Base-by-base conservation (phyloP, 2,113 vertebrate genomes). In the Alaudala cheleensis region DNA sequence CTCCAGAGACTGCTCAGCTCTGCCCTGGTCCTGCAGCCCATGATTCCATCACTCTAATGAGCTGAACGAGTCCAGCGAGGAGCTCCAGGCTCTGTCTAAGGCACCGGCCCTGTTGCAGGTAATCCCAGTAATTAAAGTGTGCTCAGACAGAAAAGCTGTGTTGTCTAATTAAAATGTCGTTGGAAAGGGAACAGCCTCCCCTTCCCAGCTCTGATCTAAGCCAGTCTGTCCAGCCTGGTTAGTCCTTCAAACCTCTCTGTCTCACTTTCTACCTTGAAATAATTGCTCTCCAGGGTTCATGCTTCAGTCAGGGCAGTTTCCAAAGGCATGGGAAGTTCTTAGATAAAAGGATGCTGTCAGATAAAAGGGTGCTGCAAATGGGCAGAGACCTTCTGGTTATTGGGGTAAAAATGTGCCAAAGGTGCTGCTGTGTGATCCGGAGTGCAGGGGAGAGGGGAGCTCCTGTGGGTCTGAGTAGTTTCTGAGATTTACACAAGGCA, bases 201-300 rank as follows among this genome's bases (percentile, higher is more conserved):
- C 89, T 91, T 84, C 90, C 90, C 96, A 90, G 79, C 96, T 97
- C 95, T 96, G 90, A 95, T 95, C 92, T 90, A 34, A 96, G 92
- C 95, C 92, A 85, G 95, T 94, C 92, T 42, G 58, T 44, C 96
- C 93, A 76, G 95, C 92, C 85, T 0, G 53, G 65, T 87, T 54
- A 67, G 62, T 95, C 82, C 85, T 70, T 23, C 15, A 74, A 62
- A 53, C 31, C 79, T 84, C 90, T 23, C 58, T 28, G 78, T 79
- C 95, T 94, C 62, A 3, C 11, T 77, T 92, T 86, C 80, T 60
- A 0, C 15, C 12, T 37, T 60, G 79, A 72, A 77, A 53, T 95
- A 92, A 92, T 96, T 81, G 64, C 40, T 95, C 90, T 92, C 45
- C 22, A 5, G 92, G 71, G 54, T 85, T 86, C 49, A 69, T 29